Evolutionary conservation across 2,113 vertebrate species (phyloP), one percentile per base, ranked within the genome.

Genomic region (Corythornis madagascariensis): DNA sequence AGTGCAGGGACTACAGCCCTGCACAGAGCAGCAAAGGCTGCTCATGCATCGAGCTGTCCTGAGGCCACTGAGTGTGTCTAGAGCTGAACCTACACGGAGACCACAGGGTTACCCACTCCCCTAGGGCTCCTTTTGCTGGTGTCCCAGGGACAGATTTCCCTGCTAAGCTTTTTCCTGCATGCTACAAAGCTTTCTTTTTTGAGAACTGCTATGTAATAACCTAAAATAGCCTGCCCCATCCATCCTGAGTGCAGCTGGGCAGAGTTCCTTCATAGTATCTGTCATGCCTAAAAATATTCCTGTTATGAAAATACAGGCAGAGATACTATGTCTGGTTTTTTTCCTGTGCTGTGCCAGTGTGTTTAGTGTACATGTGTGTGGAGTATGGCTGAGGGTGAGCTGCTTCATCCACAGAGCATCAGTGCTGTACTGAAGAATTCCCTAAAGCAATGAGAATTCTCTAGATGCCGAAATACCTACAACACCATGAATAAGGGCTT

Each of bases 281-380:
- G 91, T 95, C 93, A 96, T 93, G 45, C 77, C 94, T 95, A 96
- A 96, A 95, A 96, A 96, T 96, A 96, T 83, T 94, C 67, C 45
- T 67, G 86, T 84, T 89, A 89, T 77, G 83, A 96, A 95, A 95
- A 92, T 22, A 92, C 56, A 95, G 93, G 74, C 82, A 77, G 40
- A 76, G 89, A 85, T 90, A 73, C 90, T 77, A 63, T 86, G 40
- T 55, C 73, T 94, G 74, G 74, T 0, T 83, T 92, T 81, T 92
- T 71, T 26, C 31, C 31, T 77, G 65, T 88, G 65, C 60, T 61
- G 25, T 67, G 86, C 69, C 69, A 60, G 42, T 56, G n/a, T 83
- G 66, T 70, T 93, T 55, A 73, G 66, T 24, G 50, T 93, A 71
- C 2, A 1, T 64, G 33, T n/a, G 25, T 1, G 29, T 76, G 31